Base-by-base conservation (phyloP, 2,797 vertebrate genomes). In the Dromococcyx pavoninus region DNA sequence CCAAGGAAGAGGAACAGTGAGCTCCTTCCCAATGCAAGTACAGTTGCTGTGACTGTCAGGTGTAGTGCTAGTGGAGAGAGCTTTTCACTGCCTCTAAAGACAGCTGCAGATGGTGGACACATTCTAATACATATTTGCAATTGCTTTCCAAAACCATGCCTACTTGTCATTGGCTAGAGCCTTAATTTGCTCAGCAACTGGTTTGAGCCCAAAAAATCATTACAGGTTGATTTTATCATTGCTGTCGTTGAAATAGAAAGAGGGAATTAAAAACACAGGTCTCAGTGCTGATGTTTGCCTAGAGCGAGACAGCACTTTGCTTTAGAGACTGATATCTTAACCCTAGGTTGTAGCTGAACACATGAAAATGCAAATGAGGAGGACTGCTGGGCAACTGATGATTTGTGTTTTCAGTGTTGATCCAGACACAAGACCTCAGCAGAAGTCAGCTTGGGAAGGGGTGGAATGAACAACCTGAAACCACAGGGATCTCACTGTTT, bases 261-360 rank as follows among this genome's bases (percentile, higher is more conserved):
- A 88, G 41, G 22, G 44, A 88, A 91, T 80, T 86, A 61, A 86
- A 92, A 95, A 50, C 46, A 92, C 79, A 70, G 53, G 43, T 56
- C 44, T 86, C 43, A 3, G 32, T 28, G 32, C 61, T 67, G 28
- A 25, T 91, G 32, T 92, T 86, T 91, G 61, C 37, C 32, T 71
- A 4, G 37, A 58, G 54, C 70, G 57, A 57, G 66, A 25, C 32
- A 80, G n/a, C 15, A 13, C 3, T 0, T 56, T 65, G 44, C 13
- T 51, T 48, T 56, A 51, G 56, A 84, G 28, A 35, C 32, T 56
- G 50, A 14, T 43, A 13, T 2, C 0, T 66, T 41, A 60, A n/a
- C 32, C 14, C 30, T 24, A 43, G 11, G 44, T 3, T 50, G 46
- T 50, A 58, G 21, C 25, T 25, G 56, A 83, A 37, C 1, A 1